Conservation (phyloP, 2,113 vertebrate genomes). For the Climacteris rufus region DNA sequence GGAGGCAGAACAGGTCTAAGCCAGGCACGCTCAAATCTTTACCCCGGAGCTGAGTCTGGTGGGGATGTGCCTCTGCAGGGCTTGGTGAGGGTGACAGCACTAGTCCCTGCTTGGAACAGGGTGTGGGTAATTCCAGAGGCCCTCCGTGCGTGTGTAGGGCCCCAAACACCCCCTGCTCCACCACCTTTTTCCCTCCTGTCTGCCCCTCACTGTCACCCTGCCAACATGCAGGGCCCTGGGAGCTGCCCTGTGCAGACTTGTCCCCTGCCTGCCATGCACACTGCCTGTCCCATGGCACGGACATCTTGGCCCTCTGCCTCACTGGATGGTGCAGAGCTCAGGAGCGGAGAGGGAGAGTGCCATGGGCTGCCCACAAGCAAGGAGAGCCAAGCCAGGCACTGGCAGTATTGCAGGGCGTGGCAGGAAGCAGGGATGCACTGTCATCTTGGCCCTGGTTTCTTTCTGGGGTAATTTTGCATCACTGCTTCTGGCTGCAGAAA, state of each 20-base stretch:
- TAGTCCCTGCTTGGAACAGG: background rate
- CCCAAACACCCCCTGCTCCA: background rate
- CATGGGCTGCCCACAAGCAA: fast-evolving
- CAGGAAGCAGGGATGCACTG: background rate
- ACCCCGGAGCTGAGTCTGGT: fast-evolving
- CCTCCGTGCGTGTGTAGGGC: background rate
- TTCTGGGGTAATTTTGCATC: background rate
- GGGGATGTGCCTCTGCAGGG: background rate
- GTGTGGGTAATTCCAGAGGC: background rate
- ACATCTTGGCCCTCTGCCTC: fast-evolving
- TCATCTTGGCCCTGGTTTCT: background rate
- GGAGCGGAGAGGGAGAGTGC: background rate
- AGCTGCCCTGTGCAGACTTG: background rate
- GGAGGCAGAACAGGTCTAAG: background rate
- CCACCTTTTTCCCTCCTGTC: background rate
- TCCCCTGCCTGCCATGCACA: fast-evolving
- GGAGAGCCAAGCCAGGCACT: background rate
- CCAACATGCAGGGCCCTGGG: fast-evolving
- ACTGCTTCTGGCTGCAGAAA: background rate
- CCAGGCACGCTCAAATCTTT: background rate
- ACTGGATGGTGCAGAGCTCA: background rate
- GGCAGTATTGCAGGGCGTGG: background rate
- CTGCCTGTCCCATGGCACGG: background rate
- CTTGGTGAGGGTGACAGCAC: background rate
- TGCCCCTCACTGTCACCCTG: background rate